Base-by-base conservation (phyloP, 2,797 vertebrate genomes). In the Xiphophorus birchmanni region DNA sequence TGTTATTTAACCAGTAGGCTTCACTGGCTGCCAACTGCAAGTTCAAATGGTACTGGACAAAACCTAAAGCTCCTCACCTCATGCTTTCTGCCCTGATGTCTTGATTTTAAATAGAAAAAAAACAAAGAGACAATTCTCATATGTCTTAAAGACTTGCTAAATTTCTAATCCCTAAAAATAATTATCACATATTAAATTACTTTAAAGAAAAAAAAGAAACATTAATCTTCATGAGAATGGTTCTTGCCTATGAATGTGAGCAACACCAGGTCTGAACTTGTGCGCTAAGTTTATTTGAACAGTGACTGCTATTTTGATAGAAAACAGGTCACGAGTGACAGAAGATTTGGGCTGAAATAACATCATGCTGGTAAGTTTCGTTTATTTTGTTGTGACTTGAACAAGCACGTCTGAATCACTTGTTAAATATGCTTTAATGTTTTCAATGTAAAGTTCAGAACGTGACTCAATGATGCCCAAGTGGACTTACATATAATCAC, bases 291-390 rank as follows among this genome's bases (percentile, higher is more conserved):
- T 93, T 92, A 94, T 94, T 94, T 93, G 80, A 93, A 91, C 87
- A 91, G 91, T 90, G 90, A 86, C 86, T 91, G 82, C 90, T 94
- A 94, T 94, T 93, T 91, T 91, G 87, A 92, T 86, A 90, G 87
- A 86, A 87, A 88, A 83, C 89, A 92, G 82, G 89, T 93, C 86
- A 80, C 86, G 88, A 90, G 91, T 87, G 85, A 90, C 84, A 89
- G 77, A 81, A 85, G 88, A 87, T 90, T 86, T 91, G 89, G 89
- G 85, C 90, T 93, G 91, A 89, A 93, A 92, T 85, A 91, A 94
- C 90, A 94, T 77, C 82, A 80, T 83, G 87, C 82, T 81, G 86
- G 77, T 92, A 92, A 93, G 83, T 86, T 83, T 90, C 90, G 93
- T 93, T 90, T 87, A 92, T 93, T 86, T 76, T 88, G 80, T 83